Evolutionary conservation across 2,797 vertebrate genomes (phyloP).

Genomic region (Sebastes matsubarae): DNA sequence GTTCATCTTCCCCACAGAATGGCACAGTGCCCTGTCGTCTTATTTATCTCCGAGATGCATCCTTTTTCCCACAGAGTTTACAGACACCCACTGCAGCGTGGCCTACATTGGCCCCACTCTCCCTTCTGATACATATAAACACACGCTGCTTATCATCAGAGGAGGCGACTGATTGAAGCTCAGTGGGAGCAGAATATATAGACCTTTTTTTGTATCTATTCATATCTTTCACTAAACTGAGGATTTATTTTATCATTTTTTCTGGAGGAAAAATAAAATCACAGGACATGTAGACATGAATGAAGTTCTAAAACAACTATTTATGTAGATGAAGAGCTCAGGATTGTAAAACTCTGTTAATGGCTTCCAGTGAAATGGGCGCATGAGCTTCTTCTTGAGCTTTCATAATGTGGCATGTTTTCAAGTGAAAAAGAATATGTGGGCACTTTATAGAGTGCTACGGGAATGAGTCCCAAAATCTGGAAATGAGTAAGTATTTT

Average conservation of each 20-base stretch:
- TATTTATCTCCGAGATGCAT: slow-evolving; percentile 41
- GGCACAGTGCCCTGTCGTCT: slow-evolving; percentile 24
- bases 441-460: background rate
- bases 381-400: background rate
- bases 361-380: background rate
- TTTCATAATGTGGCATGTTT: background rate
- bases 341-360: background rate
- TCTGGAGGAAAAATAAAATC: background rate
- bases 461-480: no score
- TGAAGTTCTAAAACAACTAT: background rate
- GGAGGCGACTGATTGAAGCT: slow-evolving; percentile 12
- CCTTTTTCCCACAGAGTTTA: slow-evolving; percentile 27
- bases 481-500: no score
- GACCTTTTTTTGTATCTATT: background rate
- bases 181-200: background rate
- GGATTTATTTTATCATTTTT: background rate
- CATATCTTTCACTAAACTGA: slow-evolving; percentile 1
- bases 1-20: slow-evolving; percentile 30
- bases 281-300: background rate
- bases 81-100: background rate
- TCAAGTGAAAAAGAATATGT: background rate
- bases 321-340: background rate
- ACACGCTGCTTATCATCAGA: slow-evolving; percentile 25
- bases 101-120: background rate
- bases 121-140: background rate